phyloP scores from a whole-genome alignment of 2,797 vertebrate genomes.

The Enteromius mattozi region DNA sequence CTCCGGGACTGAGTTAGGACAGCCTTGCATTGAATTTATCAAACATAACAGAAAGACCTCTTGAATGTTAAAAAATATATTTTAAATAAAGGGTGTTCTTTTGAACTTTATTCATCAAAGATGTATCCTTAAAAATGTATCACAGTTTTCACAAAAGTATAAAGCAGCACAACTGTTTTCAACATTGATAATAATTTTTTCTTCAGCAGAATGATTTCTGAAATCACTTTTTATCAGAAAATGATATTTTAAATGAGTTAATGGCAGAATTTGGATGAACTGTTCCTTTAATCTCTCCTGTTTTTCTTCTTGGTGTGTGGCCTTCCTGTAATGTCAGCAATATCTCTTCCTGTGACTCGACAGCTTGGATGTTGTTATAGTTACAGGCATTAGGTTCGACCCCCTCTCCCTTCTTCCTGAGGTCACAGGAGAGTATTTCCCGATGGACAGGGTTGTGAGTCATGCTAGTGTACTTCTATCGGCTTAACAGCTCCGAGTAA shows the following conservation, averaged over 20 bases:
- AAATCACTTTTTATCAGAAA: background rate
- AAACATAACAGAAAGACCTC: background rate
- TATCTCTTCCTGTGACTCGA: slow-evolving; percentile 41
- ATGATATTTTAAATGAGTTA: background rate
- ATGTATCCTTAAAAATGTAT: background rate
- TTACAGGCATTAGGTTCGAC: slow-evolving; percentile 5
- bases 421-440: slow-evolving; percentile 45
- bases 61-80: background rate
- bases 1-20: no score
- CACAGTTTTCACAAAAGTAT: background rate
- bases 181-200: background rate
- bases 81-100: background rate
- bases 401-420: slow-evolving; percentile 24
- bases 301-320: background rate
- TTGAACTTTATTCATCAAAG: background rate
- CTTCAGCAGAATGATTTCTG: background rate
- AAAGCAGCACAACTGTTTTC: background rate
- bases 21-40: background rate
- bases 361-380: slow-evolving; percentile 32
- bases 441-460: slow-evolving; percentile 49
- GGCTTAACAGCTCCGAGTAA: slow-evolving; percentile 61
- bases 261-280: background rate
- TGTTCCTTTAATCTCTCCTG: background rate
- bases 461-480: slow-evolving; percentile 51
- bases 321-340: slow-evolving; percentile 36